A percentile compares a stretch with the other conserved stretches of the same genome.
phyloP scores from a whole-genome alignment of 2,797 vertebrate species.

The Myotis daubentonii region DNA sequence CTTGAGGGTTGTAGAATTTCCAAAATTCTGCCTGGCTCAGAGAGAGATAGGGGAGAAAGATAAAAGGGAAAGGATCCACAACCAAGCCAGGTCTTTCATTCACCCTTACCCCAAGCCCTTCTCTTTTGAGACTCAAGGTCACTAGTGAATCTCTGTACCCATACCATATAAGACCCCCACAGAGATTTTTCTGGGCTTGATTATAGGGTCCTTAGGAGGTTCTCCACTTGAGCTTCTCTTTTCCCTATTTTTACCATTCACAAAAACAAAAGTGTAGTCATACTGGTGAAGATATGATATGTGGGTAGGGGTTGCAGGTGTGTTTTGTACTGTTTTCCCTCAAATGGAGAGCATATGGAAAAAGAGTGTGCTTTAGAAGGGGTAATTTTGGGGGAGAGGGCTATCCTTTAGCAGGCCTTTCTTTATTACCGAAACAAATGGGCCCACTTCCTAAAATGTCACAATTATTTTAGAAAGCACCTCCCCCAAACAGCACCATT shows the following conservation, averaged over 20 bases:
- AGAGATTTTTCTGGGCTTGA: background rate
- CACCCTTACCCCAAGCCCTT: background rate
- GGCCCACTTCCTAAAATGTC: slow-evolving; percentile 13
- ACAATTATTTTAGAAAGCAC: background rate
- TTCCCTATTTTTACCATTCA: background rate
- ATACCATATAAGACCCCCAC: background rate
- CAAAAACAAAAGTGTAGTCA: slow-evolving; percentile 31
- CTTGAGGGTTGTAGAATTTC: background rate
- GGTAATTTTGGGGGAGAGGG: background rate
- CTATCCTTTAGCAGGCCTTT: slow-evolving; percentile 1
- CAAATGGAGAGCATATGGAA: background rate
- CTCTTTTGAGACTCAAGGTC: background rate
- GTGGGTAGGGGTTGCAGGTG: background rate
- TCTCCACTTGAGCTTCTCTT: background rate
- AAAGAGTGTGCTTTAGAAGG: background rate
- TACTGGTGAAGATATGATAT: background rate
- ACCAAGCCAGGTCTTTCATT: background rate
- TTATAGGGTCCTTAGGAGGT: background rate
- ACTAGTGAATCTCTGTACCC: background rate
- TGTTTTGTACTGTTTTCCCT: background rate
- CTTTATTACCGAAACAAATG: slow-evolving; percentile 40
- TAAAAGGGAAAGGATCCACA: background rate
- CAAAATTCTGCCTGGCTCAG: background rate
- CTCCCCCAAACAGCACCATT: background rate
- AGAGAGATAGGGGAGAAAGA: background rate